phyloP scores from a whole-genome alignment of 1,140 invertebrate species.

The Drosophila nigrodunni region DNA sequence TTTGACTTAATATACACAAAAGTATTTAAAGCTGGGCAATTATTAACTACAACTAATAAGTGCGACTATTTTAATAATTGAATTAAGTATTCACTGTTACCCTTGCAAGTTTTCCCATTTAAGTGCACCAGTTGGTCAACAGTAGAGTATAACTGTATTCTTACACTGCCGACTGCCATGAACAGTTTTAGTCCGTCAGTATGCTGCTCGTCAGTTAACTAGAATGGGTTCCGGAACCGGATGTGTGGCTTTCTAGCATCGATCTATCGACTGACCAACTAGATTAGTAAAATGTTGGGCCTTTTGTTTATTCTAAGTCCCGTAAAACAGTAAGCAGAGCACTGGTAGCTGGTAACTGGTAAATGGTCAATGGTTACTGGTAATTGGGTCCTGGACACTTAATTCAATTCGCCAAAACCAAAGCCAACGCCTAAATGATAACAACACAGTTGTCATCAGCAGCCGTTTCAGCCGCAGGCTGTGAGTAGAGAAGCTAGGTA shows the following conservation, averaged over 20 bases:
- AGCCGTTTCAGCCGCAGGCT: constrained; percentile 38
- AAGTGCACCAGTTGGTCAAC: constrained; percentile 62
- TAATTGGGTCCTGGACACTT: constrained; percentile 1
- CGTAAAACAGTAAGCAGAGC: constrained; percentile 40
- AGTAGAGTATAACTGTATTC: constrained; percentile 49
- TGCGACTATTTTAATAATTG: neutral
- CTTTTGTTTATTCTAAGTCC: constrained; percentile 51
- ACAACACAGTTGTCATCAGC: constrained; percentile 62
- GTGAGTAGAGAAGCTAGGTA: constrained; percentile 17
- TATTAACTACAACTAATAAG: too few species aligned
- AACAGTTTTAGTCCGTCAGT: constrained; percentile 1
- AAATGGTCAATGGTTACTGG: neutral
- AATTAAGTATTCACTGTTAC: constrained; percentile 2
- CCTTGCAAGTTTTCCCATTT: constrained; percentile 47
- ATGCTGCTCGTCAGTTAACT: constrained; percentile 40
- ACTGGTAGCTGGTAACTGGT: neutral
- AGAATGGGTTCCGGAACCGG: constrained; percentile 65
- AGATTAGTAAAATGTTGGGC: constrained; percentile 18
- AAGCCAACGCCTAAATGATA: constrained; percentile 34
- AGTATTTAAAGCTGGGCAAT: neutral
- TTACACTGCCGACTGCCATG: neutral
- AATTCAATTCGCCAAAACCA: constrained; percentile 22
- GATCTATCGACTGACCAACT: constrained; percentile 33
- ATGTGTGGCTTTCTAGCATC: constrained; percentile 68
- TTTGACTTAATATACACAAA: neutral